These are phyloP conservation scores for Dascillus cervinus DNA, from an alignment of 2,888 invertebrate genomes.

Conservation along the genomic window DNA sequence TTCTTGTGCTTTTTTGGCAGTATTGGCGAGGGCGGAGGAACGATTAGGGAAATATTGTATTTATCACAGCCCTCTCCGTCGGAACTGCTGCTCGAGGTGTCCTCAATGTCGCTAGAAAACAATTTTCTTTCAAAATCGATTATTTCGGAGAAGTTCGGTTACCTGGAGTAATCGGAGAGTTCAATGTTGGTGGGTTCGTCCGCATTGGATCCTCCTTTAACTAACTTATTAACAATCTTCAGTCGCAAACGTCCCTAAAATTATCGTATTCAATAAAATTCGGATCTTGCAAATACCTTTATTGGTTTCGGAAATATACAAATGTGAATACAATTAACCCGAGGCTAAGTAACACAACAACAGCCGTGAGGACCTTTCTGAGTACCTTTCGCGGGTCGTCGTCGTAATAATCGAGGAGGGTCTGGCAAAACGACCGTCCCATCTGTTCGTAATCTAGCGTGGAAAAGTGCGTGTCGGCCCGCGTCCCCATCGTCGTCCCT, in stretches of 20 bases:
- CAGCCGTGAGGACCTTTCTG: no score
- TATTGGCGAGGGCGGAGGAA: slow-evolving; percentile 67
- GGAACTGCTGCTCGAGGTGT: slow-evolving; percentile 64
- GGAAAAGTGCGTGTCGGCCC: slow-evolving; percentile 78
- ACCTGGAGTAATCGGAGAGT: slow-evolving; percentile 85
- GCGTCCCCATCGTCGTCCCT: slow-evolving; percentile 76
- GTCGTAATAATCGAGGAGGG: slow-evolving; percentile 84
- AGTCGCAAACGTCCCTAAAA: slow-evolving; percentile 64
- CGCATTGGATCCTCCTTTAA: slow-evolving; percentile 79
- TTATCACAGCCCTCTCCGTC: slow-evolving; percentile 49
- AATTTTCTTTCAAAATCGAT: slow-evolving; percentile 3
- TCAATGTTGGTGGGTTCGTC: slow-evolving; percentile 83
- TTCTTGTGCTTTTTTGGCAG: slow-evolving; percentile 41
- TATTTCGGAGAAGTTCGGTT: slow-evolving; percentile 15
- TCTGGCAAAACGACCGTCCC: slow-evolving; percentile 88
- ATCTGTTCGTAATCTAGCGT: slow-evolving; percentile 72
- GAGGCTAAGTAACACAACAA: no score
- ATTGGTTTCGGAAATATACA: neutral
- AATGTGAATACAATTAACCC: no score
- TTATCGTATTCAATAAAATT: slow-evolving; percentile 19
- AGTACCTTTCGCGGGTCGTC: slow-evolving; percentile 76
- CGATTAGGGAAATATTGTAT: slow-evolving; percentile 42
- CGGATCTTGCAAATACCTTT: neutral
- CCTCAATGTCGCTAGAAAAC: slow-evolving; percentile 66
- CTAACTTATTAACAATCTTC: slow-evolving; percentile 71